Base-by-base conservation (phyloP, 2,113 vertebrate species). In the Cervus canadensis region DNA sequence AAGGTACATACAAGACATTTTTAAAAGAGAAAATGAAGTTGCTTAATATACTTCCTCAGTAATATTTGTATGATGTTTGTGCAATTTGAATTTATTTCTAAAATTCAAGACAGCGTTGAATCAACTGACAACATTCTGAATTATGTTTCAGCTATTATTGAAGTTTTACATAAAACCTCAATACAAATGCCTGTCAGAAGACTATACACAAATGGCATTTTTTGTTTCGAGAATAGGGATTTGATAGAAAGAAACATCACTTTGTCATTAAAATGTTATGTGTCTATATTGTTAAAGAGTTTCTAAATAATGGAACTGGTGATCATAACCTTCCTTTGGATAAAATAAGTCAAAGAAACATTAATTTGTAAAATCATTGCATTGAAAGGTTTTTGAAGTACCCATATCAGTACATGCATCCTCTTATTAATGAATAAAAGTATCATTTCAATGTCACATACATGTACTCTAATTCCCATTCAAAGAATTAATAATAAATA, bases 31-130 rank as follows among this genome's bases (percentile, higher is more conserved):
- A 97, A 86, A 62, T 88, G 16, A 13, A 40, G 78, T 30, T 79
- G 17, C n/a, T 88, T 97, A 94, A 91, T 96, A 94, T 25, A 2
- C 96, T 98, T 97, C 92, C 90, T 87, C 91, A 83, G 40, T 93
- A 94, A 95, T 26, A 33, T 8, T 5, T 97, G 16, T 52, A 93
- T 74, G 40, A 8, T 87, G n/a, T 14, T 16, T 97, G 50, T 52
- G 83, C 45, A 95, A 5, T 97, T 98, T 95, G 45, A 54, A 89
- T 97, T 97, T 95, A 57, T 98, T 88, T n/a, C 16, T 56, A 83
- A 82, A 57, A 94, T 92, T 87, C 87, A 97, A 28, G 83, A 90
- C 54, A n/a, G 12, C 95, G 74, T 60, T 83, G 95, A 97, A 88
- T 64, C 87, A 59, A 95, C 82, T 79, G 40, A 30, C 87, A 87